These are phyloP conservation scores for Dilophus febrilis DNA, from an alignment of 2,888 invertebrate genomes.

Conservation along the genomic window DNA sequence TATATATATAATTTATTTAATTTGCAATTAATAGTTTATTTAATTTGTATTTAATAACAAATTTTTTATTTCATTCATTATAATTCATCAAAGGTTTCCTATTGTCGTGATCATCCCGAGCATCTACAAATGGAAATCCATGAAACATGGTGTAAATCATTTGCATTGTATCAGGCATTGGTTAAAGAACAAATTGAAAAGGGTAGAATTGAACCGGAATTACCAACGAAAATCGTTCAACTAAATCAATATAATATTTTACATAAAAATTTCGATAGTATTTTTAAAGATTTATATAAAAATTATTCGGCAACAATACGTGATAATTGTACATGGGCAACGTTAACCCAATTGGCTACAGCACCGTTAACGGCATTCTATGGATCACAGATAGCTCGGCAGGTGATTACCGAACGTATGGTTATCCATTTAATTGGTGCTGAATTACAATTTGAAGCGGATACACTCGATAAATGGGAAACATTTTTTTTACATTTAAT, in stretches of 20 bases:
- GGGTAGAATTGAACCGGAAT: constrained; percentile 38
- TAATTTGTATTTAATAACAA: constrained; percentile 26
- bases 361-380: constrained; percentile 39
- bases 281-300: constrained; percentile 9
- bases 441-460: constrained; percentile 55
- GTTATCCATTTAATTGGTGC: constrained; percentile 27
- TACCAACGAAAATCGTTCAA: constrained; percentile 36
- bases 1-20: neutral
- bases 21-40: neutral
- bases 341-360: constrained; percentile 45
- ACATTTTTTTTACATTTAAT: constrained; percentile 46
- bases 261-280: constrained; percentile 4
- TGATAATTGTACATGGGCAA: constrained; percentile 42
- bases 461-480: constrained; percentile 52
- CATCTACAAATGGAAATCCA: constrained; percentile 34
- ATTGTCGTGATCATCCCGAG: constrained; percentile 32
- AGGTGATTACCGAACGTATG: constrained; percentile 1
- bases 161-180: constrained; percentile 41
- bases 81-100: constrained; percentile 31
- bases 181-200: constrained; percentile 39
- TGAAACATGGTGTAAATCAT: constrained; percentile 43
- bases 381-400: neutral
- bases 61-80: constrained; percentile 24
- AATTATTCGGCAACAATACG: constrained; percentile 15
- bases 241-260: constrained; percentile 7